These are phyloP conservation scores for Cordilura impudica DNA, from an alignment of 2,888 invertebrate genomes.

Conservation along the genomic window DNA sequence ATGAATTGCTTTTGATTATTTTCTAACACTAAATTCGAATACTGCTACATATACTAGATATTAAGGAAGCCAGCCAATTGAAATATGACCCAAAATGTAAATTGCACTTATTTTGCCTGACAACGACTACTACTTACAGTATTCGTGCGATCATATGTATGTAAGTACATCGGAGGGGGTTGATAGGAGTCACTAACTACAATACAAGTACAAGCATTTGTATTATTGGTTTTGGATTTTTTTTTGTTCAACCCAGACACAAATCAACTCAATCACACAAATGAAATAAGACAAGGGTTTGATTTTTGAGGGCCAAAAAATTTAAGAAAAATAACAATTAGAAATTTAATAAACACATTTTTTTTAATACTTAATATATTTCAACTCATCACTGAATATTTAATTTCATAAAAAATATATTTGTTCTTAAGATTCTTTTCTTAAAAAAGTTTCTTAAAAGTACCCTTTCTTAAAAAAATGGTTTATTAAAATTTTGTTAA, in stretches of 20 bases:
- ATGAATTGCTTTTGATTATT: neutral
- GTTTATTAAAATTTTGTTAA: no score
- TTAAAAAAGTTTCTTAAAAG: no score
- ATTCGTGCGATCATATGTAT: conserved; percentile 18
- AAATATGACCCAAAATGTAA: conserved; percentile 72
- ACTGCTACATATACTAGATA: conserved; percentile 3
- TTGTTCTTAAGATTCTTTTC: no score
- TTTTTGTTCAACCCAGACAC: neutral
- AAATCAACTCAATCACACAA: neutral
- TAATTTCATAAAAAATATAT: no score
- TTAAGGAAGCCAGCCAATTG: conserved; percentile 68
- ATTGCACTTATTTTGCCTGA: conserved; percentile 62
- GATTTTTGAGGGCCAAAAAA: neutral
- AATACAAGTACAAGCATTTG: neutral
- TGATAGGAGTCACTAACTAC: conserved; percentile 18
- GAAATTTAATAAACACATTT: no score
- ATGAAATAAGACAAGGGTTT: neutral
- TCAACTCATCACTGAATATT: no score
- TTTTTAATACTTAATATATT: no score
- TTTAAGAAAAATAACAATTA: no score
- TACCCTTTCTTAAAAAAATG: no score
- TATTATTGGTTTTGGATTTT: neutral
- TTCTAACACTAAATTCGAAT: conserved; percentile 1
- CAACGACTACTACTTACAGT: neutral
- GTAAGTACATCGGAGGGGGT: neutral